Evolutionary conservation across 2,113 vertebrate species (phyloP).

Genomic region (Pseudolaguvia tuberculata): DNA sequence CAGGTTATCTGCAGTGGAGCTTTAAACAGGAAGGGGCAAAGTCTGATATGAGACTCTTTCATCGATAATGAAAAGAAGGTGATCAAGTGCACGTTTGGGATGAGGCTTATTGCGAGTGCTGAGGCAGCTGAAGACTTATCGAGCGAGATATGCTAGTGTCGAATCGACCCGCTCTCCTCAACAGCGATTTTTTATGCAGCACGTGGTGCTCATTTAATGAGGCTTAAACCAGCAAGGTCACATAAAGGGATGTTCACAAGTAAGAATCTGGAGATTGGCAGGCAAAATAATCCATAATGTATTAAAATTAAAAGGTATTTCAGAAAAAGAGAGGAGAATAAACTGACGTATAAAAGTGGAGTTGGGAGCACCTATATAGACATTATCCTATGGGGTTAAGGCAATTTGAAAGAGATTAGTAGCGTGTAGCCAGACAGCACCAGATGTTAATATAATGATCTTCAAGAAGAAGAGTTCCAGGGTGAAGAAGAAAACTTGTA

Average conservation of each 20-base stretch:
- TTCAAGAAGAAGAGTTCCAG: no score
- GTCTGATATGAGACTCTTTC: no score
- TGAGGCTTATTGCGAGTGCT: conserved; percentile 19
- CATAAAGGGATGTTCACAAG: not conserved
- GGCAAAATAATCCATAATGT: not conserved
- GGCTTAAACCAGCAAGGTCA: conserved; percentile 4
- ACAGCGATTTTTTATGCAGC: not conserved
- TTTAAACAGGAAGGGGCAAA: conserved; percentile 5
- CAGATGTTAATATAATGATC: no score
- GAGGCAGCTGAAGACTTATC: conserved; percentile 40
- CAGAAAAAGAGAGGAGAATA: no score
- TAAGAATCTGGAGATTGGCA: not conserved
- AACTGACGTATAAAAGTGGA: no score
- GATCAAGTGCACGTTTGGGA: conserved; percentile 6
- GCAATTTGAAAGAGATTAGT: no score
- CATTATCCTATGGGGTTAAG: no score
- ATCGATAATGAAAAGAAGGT: conserved; percentile 17
- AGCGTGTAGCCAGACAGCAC: no score
- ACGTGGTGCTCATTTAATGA: conserved; percentile 13
- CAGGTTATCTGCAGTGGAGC: not conserved
- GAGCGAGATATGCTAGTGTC: conserved; percentile 35
- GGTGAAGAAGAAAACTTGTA: no score
- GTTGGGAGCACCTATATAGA: no score
- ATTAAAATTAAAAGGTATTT: no score
- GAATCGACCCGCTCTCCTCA: not conserved